Evolutionary conservation across 2,888 invertebrate species (phyloP).

Genomic region (Sicus ferrugineus): DNA sequence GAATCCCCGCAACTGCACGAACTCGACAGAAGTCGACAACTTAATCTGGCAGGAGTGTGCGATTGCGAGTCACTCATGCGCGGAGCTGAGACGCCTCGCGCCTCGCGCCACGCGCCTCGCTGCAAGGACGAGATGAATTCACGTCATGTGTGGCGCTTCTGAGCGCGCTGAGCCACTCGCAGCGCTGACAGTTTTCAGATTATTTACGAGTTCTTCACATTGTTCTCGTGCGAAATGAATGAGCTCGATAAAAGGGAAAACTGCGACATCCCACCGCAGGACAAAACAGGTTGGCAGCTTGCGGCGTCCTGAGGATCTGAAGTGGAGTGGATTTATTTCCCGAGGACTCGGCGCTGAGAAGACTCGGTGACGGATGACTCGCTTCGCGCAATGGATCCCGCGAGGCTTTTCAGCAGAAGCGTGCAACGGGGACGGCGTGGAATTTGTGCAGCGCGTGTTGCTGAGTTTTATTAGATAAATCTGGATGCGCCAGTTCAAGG

Average conservation of each 20-base stretch:
- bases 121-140: slow-evolving; percentile 12
- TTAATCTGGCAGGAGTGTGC: slow-evolving; percentile 29
- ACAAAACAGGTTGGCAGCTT: neutral
- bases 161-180: neutral
- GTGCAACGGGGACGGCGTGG: too few relatives aligned
- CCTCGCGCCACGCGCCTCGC: neutral
- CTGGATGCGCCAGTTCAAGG: too few relatives aligned
- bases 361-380: neutral
- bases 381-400: too few relatives aligned
- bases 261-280: neutral
- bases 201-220: slow-evolving; percentile 19
- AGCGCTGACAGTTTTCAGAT: slow-evolving; percentile 1
- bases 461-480: too few relatives aligned
- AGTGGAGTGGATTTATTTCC: slow-evolving; percentile 1
- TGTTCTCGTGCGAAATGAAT: neutral
- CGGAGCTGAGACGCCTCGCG: slow-evolving; percentile 1
- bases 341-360: neutral
- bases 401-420: too few relatives aligned
- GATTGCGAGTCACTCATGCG: too few relatives aligned
- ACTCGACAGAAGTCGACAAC: slow-evolving; percentile 36
- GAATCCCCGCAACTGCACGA: slow-evolving; percentile 33
- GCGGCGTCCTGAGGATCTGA: neutral
- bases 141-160: slow-evolving; percentile 12
- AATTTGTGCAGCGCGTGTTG: too few relatives aligned
- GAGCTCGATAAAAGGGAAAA: neutral